Conservation (phyloP, 2,888 invertebrate genomes). For the Drosophila yooni region DNA sequence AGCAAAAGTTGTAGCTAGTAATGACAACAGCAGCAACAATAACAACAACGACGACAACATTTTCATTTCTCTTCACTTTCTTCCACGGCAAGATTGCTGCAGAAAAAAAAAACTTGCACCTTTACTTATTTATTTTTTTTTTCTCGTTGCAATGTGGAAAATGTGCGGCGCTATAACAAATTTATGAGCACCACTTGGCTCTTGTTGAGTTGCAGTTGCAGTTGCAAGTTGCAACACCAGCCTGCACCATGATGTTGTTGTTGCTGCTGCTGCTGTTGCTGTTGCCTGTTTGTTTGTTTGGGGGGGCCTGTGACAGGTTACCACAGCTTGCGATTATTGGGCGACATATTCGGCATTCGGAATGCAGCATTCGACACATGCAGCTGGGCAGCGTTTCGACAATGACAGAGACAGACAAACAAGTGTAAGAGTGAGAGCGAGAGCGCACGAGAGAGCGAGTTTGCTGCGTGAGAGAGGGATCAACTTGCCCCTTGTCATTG, state of each 20-base stretch:
- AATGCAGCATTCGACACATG: constrained; percentile 54
- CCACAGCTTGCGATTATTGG: constrained; percentile 51
- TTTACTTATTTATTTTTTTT: constrained; percentile 16
- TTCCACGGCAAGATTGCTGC: constrained; percentile 49
- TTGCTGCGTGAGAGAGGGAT: constrained; percentile 18
- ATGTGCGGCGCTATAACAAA: constrained; percentile 72
- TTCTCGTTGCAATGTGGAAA: constrained; percentile 66
- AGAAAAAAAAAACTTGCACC: constrained; percentile 51
- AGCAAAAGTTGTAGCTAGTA: constrained; percentile 45
- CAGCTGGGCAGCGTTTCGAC: constrained; percentile 56
- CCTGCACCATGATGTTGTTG: constrained; percentile 24
- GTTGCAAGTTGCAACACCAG: constrained; percentile 45
- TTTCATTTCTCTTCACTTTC: constrained; percentile 77
- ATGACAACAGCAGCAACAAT: constrained; percentile 16
- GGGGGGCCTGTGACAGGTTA: constrained; percentile 52
- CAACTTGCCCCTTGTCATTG: constrained; percentile 43
- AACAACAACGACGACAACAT: constrained; percentile 45
- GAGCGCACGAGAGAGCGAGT: constrained; percentile 2
- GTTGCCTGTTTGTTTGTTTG: constrained; percentile 17
- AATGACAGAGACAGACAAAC: constrained; percentile 10
- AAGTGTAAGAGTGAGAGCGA: background rate
- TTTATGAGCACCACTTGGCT: constrained; percentile 71
- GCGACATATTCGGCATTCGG: constrained; percentile 54
- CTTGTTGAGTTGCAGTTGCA: constrained; percentile 34
- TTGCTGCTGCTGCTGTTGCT: background rate